phyloP scores from a whole-genome alignment of 2,888 invertebrate genomes.

The Drosophila mettleri region DNA sequence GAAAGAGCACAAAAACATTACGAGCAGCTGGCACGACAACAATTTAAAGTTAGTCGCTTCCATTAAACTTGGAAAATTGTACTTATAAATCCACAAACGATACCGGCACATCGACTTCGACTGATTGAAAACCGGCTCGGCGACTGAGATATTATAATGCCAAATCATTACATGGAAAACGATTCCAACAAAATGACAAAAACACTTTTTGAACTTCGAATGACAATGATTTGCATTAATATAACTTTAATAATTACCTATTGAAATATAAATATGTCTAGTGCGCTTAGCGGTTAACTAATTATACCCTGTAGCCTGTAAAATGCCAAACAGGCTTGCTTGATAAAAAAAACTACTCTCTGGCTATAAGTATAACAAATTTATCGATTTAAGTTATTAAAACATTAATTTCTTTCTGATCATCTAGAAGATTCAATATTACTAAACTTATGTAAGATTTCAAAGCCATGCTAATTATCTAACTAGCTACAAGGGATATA shows the following conservation, averaged over 20 bases:
- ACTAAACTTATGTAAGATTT: background rate
- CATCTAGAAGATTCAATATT: background rate
- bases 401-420: no score
- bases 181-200: conserved; percentile 12
- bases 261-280: conserved; percentile 13
- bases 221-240: conserved; percentile 61
- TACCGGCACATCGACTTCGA: conserved; percentile 44
- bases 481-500: no score
- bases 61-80: conserved; percentile 37
- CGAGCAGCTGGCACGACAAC: conserved; percentile 7
- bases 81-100: conserved; percentile 47
- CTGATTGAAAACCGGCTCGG: conserved; percentile 67
- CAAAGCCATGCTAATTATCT: background rate
- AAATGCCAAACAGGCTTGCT: background rate
- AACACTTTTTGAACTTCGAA: conserved; percentile 8
- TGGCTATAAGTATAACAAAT: background rate
- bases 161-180: conserved; percentile 56
- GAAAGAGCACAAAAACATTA: conserved; percentile 39
- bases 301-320: conserved; percentile 12
- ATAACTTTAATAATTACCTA: conserved; percentile 46
- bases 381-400: no score
- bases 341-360: background rate
- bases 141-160: conserved; percentile 55
- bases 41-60: conserved; percentile 28
- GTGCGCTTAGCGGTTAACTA: conserved; percentile 8